Evolutionary conservation across 2,113 vertebrate genomes (phyloP), one percentile per base, ranked within the genome.

Genomic region (Eubucco bourcierii): DNA sequence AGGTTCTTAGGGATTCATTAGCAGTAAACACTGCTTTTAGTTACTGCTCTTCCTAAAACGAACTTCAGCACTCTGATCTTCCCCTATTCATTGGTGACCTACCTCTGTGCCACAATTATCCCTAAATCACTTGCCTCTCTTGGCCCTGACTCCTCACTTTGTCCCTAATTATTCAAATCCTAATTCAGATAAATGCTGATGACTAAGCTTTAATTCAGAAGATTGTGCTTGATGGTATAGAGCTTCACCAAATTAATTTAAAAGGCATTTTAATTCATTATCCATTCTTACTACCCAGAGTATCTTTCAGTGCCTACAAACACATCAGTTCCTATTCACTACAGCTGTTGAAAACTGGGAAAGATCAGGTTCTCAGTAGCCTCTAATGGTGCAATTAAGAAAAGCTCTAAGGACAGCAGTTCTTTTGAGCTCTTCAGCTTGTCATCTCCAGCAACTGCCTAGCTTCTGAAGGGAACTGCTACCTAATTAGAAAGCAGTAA

Each of bases 401-500:
- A 87, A 94, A 90, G 39, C 75, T 84, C 0, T 55, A 80, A 90
- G 47, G 58, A 78, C 41, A 75, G 76, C 33, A 83, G 76, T 15
- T 87, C 91, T 95, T 91, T 53, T 53, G 37, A 83, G 73, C 52
- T 91, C 60, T 71, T 80, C 76, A 87, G 56, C 19, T 76, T 79
- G 44, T 73, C 66, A 46, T 83, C 56, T 85, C 75, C 44, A 74
- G 73, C 66, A 94, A 79, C 31, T 75, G 68, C 73, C 47, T 44
- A 64, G 37, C 29, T 93, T 68, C 64, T 53, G 65, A 71, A 80
- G 65, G 70, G 44, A 93, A 88, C 4, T 71, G 44, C 44, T 75
- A 58, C 58, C 85, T 88, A 94, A 96, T 93, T 95, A 90, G 80
- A 90, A 85, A 75, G 60, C 24, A 88, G 68, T 91, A 95, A 95